Evolutionary conservation across 2,888 invertebrate species (phyloP), one percentile per base, ranked within the genome.

Genomic region (Sphaeridia pumilis): DNA sequence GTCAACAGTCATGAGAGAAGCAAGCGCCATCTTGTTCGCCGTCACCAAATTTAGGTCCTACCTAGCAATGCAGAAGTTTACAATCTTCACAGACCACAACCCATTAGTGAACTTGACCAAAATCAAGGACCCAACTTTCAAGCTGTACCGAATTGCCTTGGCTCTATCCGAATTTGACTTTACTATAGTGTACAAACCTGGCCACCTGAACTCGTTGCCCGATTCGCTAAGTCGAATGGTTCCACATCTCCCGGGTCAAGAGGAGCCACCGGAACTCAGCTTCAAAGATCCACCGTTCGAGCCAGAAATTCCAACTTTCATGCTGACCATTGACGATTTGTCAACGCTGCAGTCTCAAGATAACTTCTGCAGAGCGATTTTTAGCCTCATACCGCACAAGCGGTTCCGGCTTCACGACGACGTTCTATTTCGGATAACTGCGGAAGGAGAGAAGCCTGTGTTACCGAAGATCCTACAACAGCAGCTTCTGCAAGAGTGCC

Each of bases 71-170:
- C 21, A 64, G 10, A 35, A 55, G 0, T 68, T 71, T 14, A 54
- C 57, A 2, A 62, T 73, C 0, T 47, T 66, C 2, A 72, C 70
- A 0, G 74, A 74, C 54, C 74, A 73, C 51, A 68, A 71, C 50
- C 69, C 73, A 0, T 61, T 75, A 36, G 69, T 70, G 67, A 74
- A 71, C 70, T 56, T 75, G 5, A 58, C 71, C 54, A 56, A 62
- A 0, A 35, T 71, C 10, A 70, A 71, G 52, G 64, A 71, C 12
- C 68, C 69, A 4, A 66, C 66, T 21, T 70, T 70, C 14, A 54
- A 72, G 27, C 55, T 75, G 0, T 68, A 67, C 0, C 58, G 73
- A 43, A 74, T 72, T 73, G 69, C 70, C 0, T 34, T 73, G 2
- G 54, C 60, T 12, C 51, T 74, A 2, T 68, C 71, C 55, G 55